Conservation (phyloP, 2,113 vertebrate genomes). For the Numida meleagris region DNA sequence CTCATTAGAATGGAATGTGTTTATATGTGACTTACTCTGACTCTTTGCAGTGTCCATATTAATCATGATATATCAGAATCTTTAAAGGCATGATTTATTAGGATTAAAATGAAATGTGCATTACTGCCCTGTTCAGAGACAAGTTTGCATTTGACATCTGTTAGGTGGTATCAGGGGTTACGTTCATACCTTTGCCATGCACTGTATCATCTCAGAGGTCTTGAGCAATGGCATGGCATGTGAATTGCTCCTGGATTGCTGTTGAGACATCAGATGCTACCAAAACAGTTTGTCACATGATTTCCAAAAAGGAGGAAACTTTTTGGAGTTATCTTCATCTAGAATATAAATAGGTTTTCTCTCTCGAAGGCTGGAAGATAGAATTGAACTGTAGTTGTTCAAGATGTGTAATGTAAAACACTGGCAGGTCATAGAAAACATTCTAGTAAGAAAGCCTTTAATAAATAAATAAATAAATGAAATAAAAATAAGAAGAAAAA, state of each 20-base stretch:
- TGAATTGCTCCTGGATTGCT: not conserved
- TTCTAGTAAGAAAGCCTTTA: not conserved
- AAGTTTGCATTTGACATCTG: not conserved
- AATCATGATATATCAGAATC: not conserved
- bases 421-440: not conserved
- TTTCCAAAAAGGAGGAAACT: not conserved
- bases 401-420: fast-evolving
- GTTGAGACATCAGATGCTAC: not conserved
- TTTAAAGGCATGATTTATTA: not conserved
- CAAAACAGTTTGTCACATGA: not conserved
- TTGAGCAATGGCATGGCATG: not conserved
- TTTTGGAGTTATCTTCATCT: not conserved
- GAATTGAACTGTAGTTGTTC: not conserved
- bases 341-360: not conserved
- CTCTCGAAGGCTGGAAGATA: not conserved
- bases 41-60: not conserved
- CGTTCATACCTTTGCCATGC: not conserved
- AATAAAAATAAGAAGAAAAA: not conserved
- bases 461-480: not conserved
- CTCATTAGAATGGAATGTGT: not conserved
- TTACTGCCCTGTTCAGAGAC: not conserved
- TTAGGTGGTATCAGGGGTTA: not conserved
- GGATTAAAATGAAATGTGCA: not conserved
- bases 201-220: not conserved
- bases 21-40: conserved; percentile 5